Conservation (phyloP, 2,888 invertebrate genomes). For the Drosophila bunnanda region DNA sequence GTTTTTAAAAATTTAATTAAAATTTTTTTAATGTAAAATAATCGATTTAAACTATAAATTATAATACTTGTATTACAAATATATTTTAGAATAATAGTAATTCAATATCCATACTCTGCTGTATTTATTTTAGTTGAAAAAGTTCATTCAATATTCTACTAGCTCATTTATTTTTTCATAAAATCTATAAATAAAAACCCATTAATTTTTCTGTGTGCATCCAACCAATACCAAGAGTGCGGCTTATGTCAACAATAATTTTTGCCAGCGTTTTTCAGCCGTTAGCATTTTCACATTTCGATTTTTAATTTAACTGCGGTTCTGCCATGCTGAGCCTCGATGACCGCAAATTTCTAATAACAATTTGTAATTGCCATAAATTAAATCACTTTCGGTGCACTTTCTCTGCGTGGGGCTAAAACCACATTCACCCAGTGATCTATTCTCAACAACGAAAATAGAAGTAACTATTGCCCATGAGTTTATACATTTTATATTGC, state of each 20-base stretch:
- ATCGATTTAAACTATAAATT: no score
- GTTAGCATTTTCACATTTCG: slow-evolving; percentile 36
- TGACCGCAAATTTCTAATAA: slow-evolving; percentile 46
- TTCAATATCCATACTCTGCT: no score
- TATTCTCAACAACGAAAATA: slow-evolving; percentile 10
- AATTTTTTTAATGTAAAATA: no score
- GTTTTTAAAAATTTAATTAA: no score
- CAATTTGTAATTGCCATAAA: slow-evolving; percentile 42
- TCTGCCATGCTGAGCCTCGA: slow-evolving; percentile 1
- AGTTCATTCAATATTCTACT: no score
- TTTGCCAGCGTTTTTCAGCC: slow-evolving; percentile 47
- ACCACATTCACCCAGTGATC: slow-evolving; percentile 1
- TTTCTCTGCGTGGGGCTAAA: neutral
- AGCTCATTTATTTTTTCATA: no score
- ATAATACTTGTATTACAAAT: no score
- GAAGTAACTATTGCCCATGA: neutral
- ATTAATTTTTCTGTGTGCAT: neutral
- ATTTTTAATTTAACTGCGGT: slow-evolving; percentile 50
- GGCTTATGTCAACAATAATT: slow-evolving; percentile 50
- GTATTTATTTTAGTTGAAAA: no score
- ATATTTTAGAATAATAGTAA: no score
- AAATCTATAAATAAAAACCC: no score
- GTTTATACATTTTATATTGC: neutral
- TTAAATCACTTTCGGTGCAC: slow-evolving; percentile 28
- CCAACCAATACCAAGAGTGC: slow-evolving; percentile 11